These are phyloP conservation scores for Caligus rogercresseyi DNA, from an alignment of 1,140 invertebrate genomes.

Conservation along the genomic window DNA sequence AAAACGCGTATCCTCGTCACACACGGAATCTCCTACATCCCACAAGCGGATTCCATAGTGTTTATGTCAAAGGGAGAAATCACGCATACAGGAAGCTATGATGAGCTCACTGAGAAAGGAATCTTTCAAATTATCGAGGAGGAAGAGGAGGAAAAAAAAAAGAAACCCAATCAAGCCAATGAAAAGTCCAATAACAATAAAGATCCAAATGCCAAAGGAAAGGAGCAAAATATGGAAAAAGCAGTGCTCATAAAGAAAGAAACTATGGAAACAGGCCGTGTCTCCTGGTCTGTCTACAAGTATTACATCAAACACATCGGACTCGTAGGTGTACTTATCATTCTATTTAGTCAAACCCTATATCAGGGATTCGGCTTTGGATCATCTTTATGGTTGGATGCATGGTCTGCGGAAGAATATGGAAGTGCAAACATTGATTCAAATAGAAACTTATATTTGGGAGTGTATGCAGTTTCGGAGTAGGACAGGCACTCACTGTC, in stretches of 20 bases:
- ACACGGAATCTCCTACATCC: constrained; percentile 70
- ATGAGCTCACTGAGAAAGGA: constrained; percentile 47
- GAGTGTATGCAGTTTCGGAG: constrained; percentile 68
- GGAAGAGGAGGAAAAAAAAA: constrained; percentile 22
- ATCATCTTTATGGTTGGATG: constrained; percentile 37
- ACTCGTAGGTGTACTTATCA: constrained; percentile 45
- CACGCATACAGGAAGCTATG: constrained; percentile 63
- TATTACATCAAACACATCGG: constrained; percentile 76
- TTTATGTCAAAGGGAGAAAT: constrained; percentile 65
- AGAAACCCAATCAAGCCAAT: constrained; percentile 16
- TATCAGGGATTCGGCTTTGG: background rate
- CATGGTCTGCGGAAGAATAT: constrained; percentile 34
- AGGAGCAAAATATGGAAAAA: constrained; percentile 7
- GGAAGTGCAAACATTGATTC: constrained; percentile 3
- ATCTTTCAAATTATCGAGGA: constrained; percentile 22
- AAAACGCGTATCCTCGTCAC: constrained; percentile 73
- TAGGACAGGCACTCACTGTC: constrained; percentile 51
- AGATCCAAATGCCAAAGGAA: background rate
- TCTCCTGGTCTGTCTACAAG: constrained; percentile 52
- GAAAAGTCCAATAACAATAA: background rate
- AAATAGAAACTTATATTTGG: constrained; percentile 55
- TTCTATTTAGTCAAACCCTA: constrained; percentile 54
- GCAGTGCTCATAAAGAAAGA: constrained; percentile 35
- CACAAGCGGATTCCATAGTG: constrained; percentile 67
- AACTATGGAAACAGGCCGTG: constrained; percentile 73